These are phyloP conservation scores for Falco biarmicus DNA, from an alignment of 2,797 vertebrate species.

Conservation along the genomic window DNA sequence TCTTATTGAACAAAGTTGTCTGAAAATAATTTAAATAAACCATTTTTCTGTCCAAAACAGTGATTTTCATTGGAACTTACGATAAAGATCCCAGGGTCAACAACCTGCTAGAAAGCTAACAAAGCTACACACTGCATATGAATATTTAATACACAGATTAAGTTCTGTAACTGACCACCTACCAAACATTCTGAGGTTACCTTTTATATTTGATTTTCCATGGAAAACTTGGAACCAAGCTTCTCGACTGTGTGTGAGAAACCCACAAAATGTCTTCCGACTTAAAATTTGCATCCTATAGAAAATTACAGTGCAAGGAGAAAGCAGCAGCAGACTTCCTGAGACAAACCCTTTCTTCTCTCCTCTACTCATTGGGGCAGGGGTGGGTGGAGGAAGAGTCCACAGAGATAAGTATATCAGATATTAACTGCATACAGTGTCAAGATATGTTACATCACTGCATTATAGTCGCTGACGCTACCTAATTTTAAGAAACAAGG, in stretches of 20 bases:
- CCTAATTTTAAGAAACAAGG: not conserved
- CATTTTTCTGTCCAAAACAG: not conserved
- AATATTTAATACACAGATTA: not conserved
- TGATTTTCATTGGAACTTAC: not conserved
- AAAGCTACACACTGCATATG: not conserved
- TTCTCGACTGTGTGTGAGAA: not conserved
- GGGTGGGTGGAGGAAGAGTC: not conserved
- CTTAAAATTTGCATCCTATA: not conserved
- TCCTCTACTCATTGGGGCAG: not conserved
- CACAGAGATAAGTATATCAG: not conserved
- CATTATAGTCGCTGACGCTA: not conserved
- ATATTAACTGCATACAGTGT: not conserved
- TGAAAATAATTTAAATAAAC: not conserved
- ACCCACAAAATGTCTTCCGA: not conserved
- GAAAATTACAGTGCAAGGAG: not conserved
- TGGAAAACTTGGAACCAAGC: not conserved
- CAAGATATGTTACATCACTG: not conserved
- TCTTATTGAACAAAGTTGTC: not conserved
- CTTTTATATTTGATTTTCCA: not conserved
- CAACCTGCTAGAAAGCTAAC: not conserved
- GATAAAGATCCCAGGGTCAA: not conserved
- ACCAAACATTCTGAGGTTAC: not conserved
- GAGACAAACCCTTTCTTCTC: not conserved
- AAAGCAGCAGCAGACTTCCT: not conserved
- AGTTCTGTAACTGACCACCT: not conserved